phyloP scores from a whole-genome alignment of 2,888 invertebrate genomes.

The Mantis religiosa region DNA sequence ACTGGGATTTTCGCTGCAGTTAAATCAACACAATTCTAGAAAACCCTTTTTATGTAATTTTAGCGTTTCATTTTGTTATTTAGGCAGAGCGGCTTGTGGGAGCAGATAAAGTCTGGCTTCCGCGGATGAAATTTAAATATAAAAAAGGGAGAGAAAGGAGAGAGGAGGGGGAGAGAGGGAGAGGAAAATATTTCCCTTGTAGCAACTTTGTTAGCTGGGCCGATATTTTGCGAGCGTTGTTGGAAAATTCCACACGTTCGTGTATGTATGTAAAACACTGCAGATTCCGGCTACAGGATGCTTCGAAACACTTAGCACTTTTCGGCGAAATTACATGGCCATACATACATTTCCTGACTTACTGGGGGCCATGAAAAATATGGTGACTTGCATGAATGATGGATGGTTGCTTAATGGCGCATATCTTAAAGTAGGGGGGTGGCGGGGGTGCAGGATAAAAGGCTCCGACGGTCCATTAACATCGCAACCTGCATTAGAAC shows the following conservation, averaged over 20 bases:
- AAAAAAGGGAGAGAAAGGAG: not conserved
- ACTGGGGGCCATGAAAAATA: not conserved
- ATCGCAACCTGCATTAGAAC: not conserved
- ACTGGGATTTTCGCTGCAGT: not conserved
- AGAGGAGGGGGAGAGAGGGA: too few relatives aligned
- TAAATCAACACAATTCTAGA: not conserved
- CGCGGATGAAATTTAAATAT: not conserved
- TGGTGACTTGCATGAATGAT: not conserved
- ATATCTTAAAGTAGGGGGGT: not conserved
- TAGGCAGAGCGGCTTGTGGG: not conserved
- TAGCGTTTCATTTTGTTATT: not conserved
- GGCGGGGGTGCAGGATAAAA: not conserved
- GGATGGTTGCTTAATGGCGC: not conserved
- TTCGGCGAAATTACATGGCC: not conserved
- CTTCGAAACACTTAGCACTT: not conserved
- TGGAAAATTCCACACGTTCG: not conserved
- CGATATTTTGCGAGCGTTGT: not conserved
- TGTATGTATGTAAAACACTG: not conserved
- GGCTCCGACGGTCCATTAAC: not conserved
- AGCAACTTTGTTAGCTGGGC: not conserved
- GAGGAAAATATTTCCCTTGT: not conserved
- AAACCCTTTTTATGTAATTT: not conserved
- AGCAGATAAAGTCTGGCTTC: not conserved
- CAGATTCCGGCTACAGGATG: not conserved
- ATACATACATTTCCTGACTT: not conserved